Base-by-base conservation (phyloP, 2,888 invertebrate species). In the Sinelater perroti region DNA sequence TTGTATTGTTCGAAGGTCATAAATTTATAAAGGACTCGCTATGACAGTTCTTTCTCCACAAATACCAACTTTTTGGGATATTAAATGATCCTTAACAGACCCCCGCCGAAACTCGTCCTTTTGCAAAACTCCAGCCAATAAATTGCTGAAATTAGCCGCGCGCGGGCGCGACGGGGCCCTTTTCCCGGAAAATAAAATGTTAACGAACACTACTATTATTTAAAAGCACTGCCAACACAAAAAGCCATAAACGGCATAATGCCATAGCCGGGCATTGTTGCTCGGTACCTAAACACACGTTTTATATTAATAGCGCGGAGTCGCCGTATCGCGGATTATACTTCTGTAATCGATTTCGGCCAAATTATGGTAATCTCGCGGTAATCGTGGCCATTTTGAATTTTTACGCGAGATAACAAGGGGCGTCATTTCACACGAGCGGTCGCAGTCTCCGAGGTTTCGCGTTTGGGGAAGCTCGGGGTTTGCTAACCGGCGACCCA, bases 311-410 rank as follows among this genome's bases (percentile, higher is more conserved):
- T 75, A 72, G 73, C 65, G 71, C 64, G 14, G 28, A 28, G 28
- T 28, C 28, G 28, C 28, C 10, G 68, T 72, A 72, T 73, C 73
- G 72, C 71, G 72, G 72, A 63, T 72, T 68, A 70, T 70, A 68
- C 66, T 73, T 65, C 71, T 72, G 71, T 73, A 75, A 76, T 76
- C 76, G 76, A 76, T 75, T 76, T 75, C 67, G 63, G 68, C 70
- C 62, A 75, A 76, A 77, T 77, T 77, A 77, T 75, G 75, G 75
- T 77, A 75, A 77, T 77, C 75, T 75, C 59, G 66, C 70, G 68
- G 74, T 74, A 74, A 75, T 75, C 73, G 73, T 74, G 70, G 67
- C 71, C 67, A 70, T 71, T 73, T 71, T 69, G 65, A 70, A 71
- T 71, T 70, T 71, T 68, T 67, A 61, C 56, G 26, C 33, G 53